A percentile compares a stretch with the other conserved stretches of the same genome.
phyloP scores from a whole-genome alignment of 2,888 invertebrate species.

The Pheosia gnoma region DNA sequence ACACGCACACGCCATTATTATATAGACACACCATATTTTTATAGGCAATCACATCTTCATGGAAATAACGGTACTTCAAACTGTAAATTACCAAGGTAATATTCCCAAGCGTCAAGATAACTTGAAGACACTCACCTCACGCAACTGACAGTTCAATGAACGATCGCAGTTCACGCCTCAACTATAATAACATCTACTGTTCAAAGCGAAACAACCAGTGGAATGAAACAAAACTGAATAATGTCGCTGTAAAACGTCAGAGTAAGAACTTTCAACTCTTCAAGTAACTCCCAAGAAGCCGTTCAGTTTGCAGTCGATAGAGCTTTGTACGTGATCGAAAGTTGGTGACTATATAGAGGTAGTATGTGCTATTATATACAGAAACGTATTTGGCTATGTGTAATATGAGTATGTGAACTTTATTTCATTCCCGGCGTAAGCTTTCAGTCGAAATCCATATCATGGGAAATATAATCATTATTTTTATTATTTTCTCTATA shows the following conservation, averaged over 20 bases:
- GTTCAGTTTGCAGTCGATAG: constrained; percentile 58
- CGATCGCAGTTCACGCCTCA: constrained; percentile 5
- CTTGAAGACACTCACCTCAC: neutral
- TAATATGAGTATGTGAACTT: too few species aligned
- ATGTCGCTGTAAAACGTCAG: constrained; percentile 30
- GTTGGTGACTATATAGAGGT: constrained; percentile 39
- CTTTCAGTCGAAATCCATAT: too few species aligned
- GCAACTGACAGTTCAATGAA: neutral
- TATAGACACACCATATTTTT: too few species aligned
- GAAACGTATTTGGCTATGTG: constrained; percentile 22
- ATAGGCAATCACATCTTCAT: too few species aligned
- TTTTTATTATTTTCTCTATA: too few species aligned
- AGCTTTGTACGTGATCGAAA: constrained; percentile 62
- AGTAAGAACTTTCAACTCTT: constrained; percentile 40
- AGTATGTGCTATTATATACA: constrained; percentile 33
- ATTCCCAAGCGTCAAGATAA: neutral
- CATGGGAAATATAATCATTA: too few species aligned
- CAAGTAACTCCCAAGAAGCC: constrained; percentile 43
- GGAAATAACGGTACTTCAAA: too few species aligned
- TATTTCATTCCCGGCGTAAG: too few species aligned
- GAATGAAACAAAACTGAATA: constrained; percentile 36
- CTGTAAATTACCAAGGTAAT: constrained; percentile 15
- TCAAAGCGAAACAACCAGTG: constrained; percentile 27
- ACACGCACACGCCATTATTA: too few species aligned
- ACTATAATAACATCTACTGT: constrained; percentile 10